Base-by-base conservation (phyloP, 2,113 vertebrate genomes). In the Lepus europaeus region DNA sequence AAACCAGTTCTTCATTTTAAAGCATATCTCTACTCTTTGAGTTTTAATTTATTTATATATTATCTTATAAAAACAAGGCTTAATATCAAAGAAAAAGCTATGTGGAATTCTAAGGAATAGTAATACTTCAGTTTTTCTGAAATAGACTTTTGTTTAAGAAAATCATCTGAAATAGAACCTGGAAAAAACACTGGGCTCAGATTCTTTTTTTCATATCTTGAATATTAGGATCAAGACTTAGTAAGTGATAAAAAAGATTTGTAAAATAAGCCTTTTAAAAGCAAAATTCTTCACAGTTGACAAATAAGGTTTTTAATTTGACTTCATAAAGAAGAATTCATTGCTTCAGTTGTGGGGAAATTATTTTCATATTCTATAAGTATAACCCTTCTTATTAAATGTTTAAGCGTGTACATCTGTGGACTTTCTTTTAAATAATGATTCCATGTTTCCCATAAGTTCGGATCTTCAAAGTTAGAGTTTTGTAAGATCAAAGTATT, bases 391-490 rank as follows among this genome's bases (percentile, higher is more conserved):
- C 5, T 51, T 10, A 27, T 63, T 68, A 66, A 1, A 70, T 19
- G 0, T 92, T 73, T 87, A 49, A 93, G 3, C 63, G 82, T 64
- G 20, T 59, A 85, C 53, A 27, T 25, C 59, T 82, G 87, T 33
- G 25, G 14, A 31, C 56, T 74, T 89, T 77, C 33, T 51, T 87
- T 23, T 31, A 17, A 27, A 9, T 39, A 91, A 64, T 29, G 11
- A 19, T 84, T 90, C 17, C 22, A 53, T 87, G 19, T 73, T 74
- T 83, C 39, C 20, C 9, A 7, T 11, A 61, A 51, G 5, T 73
- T 96, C 19, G 82, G n/a, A 31, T 85, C 8, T 73, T 92, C 51
- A 74, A 81, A 89, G 84, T 69, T 90, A 77, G 81, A 89, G 29
- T 92, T 93, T 61, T 36, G 2, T 80, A 85, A 83, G 39, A 91